Base-by-base conservation (phyloP, 2,113 vertebrate species). In the Cynoglossus semilaevis region DNA sequence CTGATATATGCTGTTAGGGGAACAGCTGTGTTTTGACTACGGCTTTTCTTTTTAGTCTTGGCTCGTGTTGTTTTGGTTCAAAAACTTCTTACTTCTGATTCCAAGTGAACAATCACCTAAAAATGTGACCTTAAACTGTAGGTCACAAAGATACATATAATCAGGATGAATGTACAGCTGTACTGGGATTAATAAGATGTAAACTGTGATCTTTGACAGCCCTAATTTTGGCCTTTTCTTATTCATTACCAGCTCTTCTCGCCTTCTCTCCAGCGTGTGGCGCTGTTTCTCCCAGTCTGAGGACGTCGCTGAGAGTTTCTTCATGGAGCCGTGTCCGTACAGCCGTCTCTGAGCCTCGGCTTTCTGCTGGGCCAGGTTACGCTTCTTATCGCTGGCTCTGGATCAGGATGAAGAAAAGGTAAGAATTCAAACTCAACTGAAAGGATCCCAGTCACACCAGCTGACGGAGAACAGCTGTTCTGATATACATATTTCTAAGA, bases 321-420 rank as follows among this genome's bases (percentile, higher is more conserved):
- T 96, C 79, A 92, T 85, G 48, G 94, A 90, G 45, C 94, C 94
- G 41, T 98, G 95, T 59, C 97, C 97, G 7, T 99, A 99, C 0
- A 99, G 91, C 7, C 97, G 91, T 61, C 89, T 93, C 71, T 97
- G 96, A 71, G 97, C 95, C 71, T 98, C 97, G 0, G 96, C 97
- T 84, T 99, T 99, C 78, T 99, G 95, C 80, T 95, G 95, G 19
- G 95, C 97, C 85, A 99, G 89, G 86, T 98, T 98, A 72, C 85
- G 94, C 60, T 94, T 95, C 89, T 97, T 97, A 88, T 99, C 97
- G 7, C 97, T 98, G 50, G 94, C 93, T 86, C 97, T 99, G 82
- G 64, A 88, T 79, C 66, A 5, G 72, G 51, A 18, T 6, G 50
- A 44, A 73, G 19, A 18, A 61, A n/a, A n/a, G n/a, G n/a, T n/a